These are phyloP conservation scores for Columba janthina DNA, from an alignment of 2,113 vertebrate genomes.

Conservation along the genomic window DNA sequence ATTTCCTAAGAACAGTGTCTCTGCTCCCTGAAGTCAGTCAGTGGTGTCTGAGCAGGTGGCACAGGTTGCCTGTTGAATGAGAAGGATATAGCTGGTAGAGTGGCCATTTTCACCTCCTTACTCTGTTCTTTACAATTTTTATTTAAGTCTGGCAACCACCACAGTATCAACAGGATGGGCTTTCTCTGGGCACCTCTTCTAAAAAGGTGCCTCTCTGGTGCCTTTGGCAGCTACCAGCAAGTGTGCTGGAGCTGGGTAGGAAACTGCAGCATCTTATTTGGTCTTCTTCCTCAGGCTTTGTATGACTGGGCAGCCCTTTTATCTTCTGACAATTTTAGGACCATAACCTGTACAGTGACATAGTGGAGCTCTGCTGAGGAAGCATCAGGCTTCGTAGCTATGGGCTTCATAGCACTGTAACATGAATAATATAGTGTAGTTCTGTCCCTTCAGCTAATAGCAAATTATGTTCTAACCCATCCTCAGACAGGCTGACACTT, in stretches of 20 bases:
- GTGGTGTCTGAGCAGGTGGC: not conserved
- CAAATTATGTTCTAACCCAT: no score
- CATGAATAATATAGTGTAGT: not conserved
- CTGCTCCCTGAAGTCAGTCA: not conserved
- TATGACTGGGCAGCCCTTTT: not conserved
- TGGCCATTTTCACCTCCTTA: not conserved
- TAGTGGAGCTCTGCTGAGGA: not conserved
- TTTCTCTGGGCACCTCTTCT: not conserved
- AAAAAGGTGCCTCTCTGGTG: not conserved
- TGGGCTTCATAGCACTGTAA: not conserved
- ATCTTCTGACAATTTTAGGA: not conserved
- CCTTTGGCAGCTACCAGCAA: not conserved
- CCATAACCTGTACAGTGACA: fast-evolving
- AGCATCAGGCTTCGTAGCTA: not conserved
- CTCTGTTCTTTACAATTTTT: not conserved
- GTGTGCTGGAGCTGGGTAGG: not conserved
- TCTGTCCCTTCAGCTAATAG: not conserved
- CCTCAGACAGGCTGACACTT: not conserved
- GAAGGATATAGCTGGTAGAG: not conserved
- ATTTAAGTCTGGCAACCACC: not conserved
- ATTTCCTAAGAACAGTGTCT: not conserved
- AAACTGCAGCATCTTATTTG: not conserved
- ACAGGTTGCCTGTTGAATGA: not conserved
- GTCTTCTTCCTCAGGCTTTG: not conserved
- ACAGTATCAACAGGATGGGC: not conserved